Percentiles rank a stretch among this genome's conserved stretches.
Conservation (phyloP, 2,113 vertebrate genomes). For the Platichthys stellatus region DNA sequence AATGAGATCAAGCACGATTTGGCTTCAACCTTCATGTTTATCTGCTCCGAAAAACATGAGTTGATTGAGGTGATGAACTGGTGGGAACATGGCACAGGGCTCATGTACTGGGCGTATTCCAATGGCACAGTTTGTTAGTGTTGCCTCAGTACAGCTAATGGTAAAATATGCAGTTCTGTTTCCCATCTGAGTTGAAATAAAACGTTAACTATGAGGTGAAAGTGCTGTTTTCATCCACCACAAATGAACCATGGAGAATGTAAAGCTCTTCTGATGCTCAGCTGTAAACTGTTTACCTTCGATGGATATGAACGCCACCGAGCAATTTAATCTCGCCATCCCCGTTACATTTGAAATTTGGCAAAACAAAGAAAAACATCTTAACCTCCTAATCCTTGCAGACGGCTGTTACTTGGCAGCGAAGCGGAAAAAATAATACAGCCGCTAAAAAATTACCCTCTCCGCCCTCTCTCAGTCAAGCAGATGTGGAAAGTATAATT, state of each 20-base stretch:
- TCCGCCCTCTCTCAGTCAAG: no score
- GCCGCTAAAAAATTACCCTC: no score
- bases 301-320: no score
- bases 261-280: background rate
- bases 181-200: background rate
- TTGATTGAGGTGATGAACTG: background rate
- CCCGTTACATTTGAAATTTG: no score
- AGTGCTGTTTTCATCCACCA: background rate
- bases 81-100: background rate
- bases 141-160: background rate
- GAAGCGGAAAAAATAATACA: no score
- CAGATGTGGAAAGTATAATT: no score
- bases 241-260: background rate
- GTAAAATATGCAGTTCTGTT: background rate
- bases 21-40: constrained; percentile 9
- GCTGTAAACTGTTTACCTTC: background rate
- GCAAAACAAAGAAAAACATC: no score
- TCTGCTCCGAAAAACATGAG: background rate
- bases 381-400: no score
- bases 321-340: no score
- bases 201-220: background rate
- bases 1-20: constrained; percentile 48
- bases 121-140: background rate
- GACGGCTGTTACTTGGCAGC: no score
- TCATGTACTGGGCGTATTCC: background rate